Evolutionary conservation across 2,888 invertebrate species (phyloP), one percentile per base, ranked within the genome.

Genomic region (Bugula neritina): DNA sequence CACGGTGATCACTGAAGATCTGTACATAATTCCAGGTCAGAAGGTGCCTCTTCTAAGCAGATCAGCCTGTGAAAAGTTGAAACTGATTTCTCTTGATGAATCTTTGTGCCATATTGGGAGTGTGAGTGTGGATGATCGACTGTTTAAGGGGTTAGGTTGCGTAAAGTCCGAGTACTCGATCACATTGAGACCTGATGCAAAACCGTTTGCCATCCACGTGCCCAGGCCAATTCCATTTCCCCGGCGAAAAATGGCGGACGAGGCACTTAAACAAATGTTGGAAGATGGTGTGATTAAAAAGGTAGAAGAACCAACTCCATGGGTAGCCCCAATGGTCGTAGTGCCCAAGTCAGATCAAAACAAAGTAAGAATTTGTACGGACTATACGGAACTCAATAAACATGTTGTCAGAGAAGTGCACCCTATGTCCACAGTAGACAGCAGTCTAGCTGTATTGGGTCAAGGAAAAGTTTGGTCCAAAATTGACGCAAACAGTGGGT

Each of bases 401-500:
- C 23, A 17, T 57, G 23, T 57, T 21, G 10, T 57, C n/a, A 5
- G 57, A 13, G 57, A 57, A 23, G 27, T 57, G 23, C 57, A 57
- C 27, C 57, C 57, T 27, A 57, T 57, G 57, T 10, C 57, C 57
- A 57, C 57, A 13, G 57, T 57, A 17, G 57, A 57, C 10, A 57
- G 57, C 23, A 57, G 57, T 57, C 23, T 57, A 23, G 57, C 57
- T 13, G 5, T 23, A 3, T 57, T 57, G 23, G 57, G 57, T 57
- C 5, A 5, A 57, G 57, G 23, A 5, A 57, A 5, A 5, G 27
- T 25, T 13, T 57, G 5, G 10, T 57, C 57, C 23, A 57, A 57
- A 57, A n/a, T 57, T 57, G 57, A 57, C 27, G 57, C 57, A 5
- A 57, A 57, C 57, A 25, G 57, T 27, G 57, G 57, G 57, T 57